Evolutionary conservation across 2,888 invertebrate species (phyloP), one percentile per base, ranked within the genome.

Genomic region (Parascotia fuliginaria): DNA sequence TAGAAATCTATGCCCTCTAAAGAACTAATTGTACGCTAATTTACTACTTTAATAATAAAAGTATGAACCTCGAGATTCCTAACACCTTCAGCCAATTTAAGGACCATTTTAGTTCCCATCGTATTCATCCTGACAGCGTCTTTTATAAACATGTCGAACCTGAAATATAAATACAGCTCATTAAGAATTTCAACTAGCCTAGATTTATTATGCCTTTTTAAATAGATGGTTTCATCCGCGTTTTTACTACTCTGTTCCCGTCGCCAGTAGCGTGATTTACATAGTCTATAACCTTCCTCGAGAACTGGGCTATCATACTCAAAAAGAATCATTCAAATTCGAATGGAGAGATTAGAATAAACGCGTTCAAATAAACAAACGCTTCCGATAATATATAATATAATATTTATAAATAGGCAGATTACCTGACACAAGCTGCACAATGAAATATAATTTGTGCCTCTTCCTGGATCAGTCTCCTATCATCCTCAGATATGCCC

Each of bases 141-240:
- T 56, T 95, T 95, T n/a, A 98, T 91, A 9, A 95, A 94, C 89
- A 98, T 98, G 83, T 98, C 97, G 73, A 98, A 98, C 79, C 96
- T 95, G 74, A 87, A 95, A 84, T 3, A 32, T 11, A 24, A 14
- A 7, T 9, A 16, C 39, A 29, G 9, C 2, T 11, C 11, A 11
- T 29, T 29, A 11, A 3, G 2, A n/a, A n/a, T n/a, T n/a, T n/a
- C n/a, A n/a, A n/a, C n/a, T n/a, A n/a, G n/a, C n/a, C n/a, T n/a
- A n/a, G n/a, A n/a, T n/a, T n/a, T n/a, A n/a, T n/a, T n/a, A n/a
- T n/a, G n/a, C n/a, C n/a, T n/a, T n/a, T n/a, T n/a, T n/a, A n/a
- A n/a, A n/a, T n/a, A n/a, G n/a, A n/a, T n/a, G n/a, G n/a, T n/a
- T n/a, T n/a, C n/a, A n/a, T n/a, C n/a, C n/a, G n/a, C n/a, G n/a